Conservation (phyloP, 1,140 invertebrate genomes). For the Oscheius sp. region DNA sequence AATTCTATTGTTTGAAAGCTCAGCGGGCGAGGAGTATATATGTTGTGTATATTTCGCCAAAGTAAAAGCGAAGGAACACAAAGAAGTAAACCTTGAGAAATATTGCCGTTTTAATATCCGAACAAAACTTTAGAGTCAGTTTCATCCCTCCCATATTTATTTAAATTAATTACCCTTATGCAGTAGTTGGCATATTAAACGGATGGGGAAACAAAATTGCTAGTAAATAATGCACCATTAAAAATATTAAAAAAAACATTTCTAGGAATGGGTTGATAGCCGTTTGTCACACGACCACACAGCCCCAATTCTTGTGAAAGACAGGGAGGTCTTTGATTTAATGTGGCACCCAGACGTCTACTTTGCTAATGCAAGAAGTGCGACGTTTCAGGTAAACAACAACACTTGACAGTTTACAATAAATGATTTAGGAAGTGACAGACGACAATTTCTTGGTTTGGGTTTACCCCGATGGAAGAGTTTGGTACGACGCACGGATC, state of each 20-base stretch:
- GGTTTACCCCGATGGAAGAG: constrained; percentile 56
- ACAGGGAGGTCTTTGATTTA: constrained; percentile 52
- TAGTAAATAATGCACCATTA: neutral
- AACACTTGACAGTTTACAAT: neutral
- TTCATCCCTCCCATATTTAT: no score
- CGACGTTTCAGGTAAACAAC: constrained; percentile 43
- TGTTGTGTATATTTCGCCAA: neutral
- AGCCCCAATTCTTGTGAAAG: constrained; percentile 54
- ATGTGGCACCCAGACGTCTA: constrained; percentile 60
- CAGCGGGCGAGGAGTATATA: no score
- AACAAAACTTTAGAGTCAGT: no score
- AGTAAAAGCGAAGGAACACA: no score
- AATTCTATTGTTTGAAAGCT: neutral
- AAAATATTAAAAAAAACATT: neutral
- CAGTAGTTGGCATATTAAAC: no score
- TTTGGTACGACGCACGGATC: constrained; percentile 57
- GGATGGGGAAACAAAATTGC: neutral
- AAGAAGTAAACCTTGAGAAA: no score
- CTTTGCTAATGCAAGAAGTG: constrained; percentile 57
- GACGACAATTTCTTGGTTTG: constrained; percentile 60
- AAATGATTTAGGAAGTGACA: constrained; percentile 48
- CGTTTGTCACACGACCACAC: constrained; percentile 51
- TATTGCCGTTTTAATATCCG: no score
- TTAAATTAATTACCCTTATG: no score
- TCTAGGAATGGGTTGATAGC: constrained; percentile 52